Evolutionary conservation across 2,888 invertebrate species (phyloP).

Genomic region (Pseudococcus longispinus): DNA sequence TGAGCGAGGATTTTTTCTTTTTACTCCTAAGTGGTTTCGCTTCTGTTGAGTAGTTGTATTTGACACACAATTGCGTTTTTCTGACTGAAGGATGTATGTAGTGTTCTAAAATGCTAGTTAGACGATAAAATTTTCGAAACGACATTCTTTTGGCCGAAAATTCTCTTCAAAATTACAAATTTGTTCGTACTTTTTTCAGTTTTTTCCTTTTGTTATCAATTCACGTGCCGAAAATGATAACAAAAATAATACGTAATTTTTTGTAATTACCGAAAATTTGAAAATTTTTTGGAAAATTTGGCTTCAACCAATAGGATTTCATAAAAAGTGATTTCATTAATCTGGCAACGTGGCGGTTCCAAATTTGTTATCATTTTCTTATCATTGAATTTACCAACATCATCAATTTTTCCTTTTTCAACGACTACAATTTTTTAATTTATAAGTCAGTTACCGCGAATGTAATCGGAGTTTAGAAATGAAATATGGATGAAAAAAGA

Average conservation of each 20-base stretch:
- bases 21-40: slow-evolving; percentile 49
- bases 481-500: not conserved
- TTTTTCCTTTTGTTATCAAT: not conserved
- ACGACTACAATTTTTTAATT: not conserved
- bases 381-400: not conserved
- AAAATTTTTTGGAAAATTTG: not conserved
- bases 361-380: not conserved
- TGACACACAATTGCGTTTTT: not conserved
- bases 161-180: not conserved
- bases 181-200: not conserved
- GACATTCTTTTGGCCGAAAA: not conserved
- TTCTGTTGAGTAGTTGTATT: not conserved
- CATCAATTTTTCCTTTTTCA: not conserved
- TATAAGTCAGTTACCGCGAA: not conserved
- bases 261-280: not conserved
- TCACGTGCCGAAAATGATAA: not conserved
- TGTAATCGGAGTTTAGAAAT: not conserved
- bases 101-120: not conserved
- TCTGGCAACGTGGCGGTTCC: not conserved
- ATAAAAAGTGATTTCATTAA: not conserved
- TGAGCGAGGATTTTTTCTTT: slow-evolving; percentile 14
- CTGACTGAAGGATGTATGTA: not conserved
- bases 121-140: not conserved
- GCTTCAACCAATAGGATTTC: not conserved
- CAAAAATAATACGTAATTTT: not conserved